Conservation (phyloP, 1,140 invertebrate species). For the Pogonomyrmex californicus region DNA sequence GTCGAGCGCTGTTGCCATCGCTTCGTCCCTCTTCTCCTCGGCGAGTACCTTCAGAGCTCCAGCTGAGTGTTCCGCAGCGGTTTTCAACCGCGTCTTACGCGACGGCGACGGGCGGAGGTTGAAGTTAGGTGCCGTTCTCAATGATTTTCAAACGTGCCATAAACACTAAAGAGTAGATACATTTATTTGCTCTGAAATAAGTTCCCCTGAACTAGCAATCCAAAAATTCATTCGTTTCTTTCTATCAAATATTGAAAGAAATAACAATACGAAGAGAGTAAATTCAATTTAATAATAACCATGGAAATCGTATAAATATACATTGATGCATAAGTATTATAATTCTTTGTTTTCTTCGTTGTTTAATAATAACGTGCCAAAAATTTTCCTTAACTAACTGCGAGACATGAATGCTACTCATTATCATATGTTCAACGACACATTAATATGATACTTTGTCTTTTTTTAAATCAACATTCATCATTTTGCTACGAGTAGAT, state of each 20-base stretch:
- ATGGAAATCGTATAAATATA: background rate
- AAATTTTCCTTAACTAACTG: background rate
- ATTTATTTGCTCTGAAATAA: conserved; percentile 2
- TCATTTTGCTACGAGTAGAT: background rate
- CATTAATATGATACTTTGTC: background rate
- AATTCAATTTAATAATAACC: background rate
- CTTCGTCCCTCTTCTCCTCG: conserved; percentile 75
- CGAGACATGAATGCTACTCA: background rate
- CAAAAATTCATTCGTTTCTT: background rate
- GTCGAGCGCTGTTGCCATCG: conserved; percentile 83
- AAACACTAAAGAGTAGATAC: background rate
- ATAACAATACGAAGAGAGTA: background rate
- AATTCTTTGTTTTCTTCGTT: background rate
- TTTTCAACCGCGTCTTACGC: conserved; percentile 71
- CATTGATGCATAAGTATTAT: background rate
- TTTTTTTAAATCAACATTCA: background rate
- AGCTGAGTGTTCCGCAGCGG: conserved; percentile 80
- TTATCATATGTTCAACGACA: background rate
- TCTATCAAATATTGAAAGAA: background rate
- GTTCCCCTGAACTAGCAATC: background rate
- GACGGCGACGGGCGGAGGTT: conserved; percentile 1
- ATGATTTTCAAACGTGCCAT: background rate
- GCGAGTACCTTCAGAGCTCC: conserved; percentile 76
- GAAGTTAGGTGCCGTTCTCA: background rate
- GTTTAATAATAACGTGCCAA: background rate